Base-by-base conservation (phyloP, 2,888 invertebrate genomes). In the Plusia festucae region DNA sequence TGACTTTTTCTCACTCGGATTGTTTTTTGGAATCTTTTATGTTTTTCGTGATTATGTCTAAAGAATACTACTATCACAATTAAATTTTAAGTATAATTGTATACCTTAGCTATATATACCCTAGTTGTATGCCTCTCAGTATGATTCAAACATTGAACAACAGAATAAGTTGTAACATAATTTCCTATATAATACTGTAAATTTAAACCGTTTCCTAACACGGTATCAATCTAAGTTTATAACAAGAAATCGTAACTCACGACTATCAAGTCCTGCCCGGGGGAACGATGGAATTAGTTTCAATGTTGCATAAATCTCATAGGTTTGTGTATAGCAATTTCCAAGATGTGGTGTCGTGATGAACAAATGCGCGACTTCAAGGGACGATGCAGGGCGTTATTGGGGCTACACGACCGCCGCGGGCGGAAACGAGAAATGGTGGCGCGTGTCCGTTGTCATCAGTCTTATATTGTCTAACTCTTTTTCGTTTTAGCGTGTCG, bases 381-480 rank as follows among this genome's bases (percentile, higher is more conserved):
- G 81, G 69, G 75, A 81, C 83, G 85, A 84, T 81, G 70, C 70
- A 78, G 81, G 85, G 85, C 85, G 88, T 85, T 90, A 89, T 89
- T 88, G 86, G 85, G 73, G 75, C 82, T 85, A 83, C 90, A 90
- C 89, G 90, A 90, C 73, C 82, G 89, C 90, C 88, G 67, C 77
- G 63, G 86, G 90, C 83, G 60, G 64, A 67, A 76, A 79, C 72
- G 72, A 67, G 76, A 84, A 80, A 84, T 70, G 65, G 54, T 57
- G 52, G 68, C 34, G 51, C 5, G 77, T 74, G 9, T 83, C 78
- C 90, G 85, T 75, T 82, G 73, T 68, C 0, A 4, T 5, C 1
- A 0, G 6, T 13, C 8, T 30, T n/a, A n/a, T n/a, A n/a, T n/a
- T n/a, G n/a, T n/a, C n/a, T n/a, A n/a, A n/a, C n/a, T n/a, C n/a